phyloP scores from a whole-genome alignment of 1,140 invertebrate species.

The Zaprionus kolodkinae region DNA sequence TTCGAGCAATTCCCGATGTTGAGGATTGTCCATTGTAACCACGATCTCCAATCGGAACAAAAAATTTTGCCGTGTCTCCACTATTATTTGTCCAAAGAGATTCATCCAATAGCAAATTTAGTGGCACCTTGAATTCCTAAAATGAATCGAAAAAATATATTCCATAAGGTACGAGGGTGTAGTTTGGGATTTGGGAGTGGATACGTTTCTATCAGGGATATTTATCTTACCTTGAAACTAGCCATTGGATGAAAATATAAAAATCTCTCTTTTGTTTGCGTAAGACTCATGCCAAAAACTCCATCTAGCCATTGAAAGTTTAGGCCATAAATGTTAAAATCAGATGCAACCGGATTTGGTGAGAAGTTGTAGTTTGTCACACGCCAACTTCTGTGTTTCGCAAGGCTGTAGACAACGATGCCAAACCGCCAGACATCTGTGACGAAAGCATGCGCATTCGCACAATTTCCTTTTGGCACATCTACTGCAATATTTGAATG shows the following conservation, averaged over 20 bases:
- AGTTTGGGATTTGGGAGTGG: neutral
- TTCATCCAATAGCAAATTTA: constrained; percentile 87
- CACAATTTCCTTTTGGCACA: constrained; percentile 87
- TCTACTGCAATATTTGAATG: constrained; percentile 91
- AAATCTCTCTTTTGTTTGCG: constrained; percentile 85
- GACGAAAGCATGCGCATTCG: constrained; percentile 88
- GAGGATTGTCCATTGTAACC: constrained; percentile 88
- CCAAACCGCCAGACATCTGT: constrained; percentile 92
- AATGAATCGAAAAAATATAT: neutral
- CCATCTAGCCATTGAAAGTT: constrained; percentile 93
- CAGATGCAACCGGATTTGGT: constrained; percentile 90
- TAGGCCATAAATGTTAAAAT: constrained; percentile 88
- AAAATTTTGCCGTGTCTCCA: constrained; percentile 85
- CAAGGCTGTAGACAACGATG: constrained; percentile 88
- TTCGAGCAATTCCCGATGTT: constrained; percentile 88
- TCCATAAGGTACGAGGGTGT: neutral
- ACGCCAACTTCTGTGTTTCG: constrained; percentile 88
- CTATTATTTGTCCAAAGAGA: constrained; percentile 85
- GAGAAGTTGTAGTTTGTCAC: constrained; percentile 90
- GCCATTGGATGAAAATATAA: constrained; percentile 93
- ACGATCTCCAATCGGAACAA: constrained; percentile 87
- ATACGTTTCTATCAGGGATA: neutral
- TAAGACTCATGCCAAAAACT: constrained; percentile 90
- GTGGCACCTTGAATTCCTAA: constrained; percentile 89
- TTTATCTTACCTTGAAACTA: constrained; percentile 85